Percentiles rank a stretch among this genome's conserved stretches.
Evolutionary conservation across 2,797 vertebrate genomes (phyloP).

Genomic region (Huso huso): DNA sequence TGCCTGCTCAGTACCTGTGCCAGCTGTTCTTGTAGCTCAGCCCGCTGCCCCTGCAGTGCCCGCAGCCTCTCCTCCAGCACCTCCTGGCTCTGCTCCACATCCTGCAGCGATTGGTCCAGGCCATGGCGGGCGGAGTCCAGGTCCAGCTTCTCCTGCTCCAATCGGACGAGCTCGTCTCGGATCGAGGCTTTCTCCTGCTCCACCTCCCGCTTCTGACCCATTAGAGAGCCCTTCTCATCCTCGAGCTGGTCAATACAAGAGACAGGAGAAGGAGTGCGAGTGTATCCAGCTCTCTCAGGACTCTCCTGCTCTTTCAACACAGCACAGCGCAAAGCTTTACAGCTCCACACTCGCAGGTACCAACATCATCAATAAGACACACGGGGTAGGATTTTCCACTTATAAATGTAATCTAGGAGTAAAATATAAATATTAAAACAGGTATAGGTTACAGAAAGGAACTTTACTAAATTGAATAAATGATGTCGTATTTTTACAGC

Average conservation of each 20-base stretch:
- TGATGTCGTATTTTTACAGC: no score
- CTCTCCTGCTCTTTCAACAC: no score
- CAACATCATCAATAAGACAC: no score
- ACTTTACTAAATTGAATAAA: no score
- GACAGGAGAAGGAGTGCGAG: no score
- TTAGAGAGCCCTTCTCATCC: conserved; percentile 61
- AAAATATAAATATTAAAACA: no score
- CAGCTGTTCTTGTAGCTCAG: conserved; percentile 67
- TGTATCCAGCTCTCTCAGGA: no score
- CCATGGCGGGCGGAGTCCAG: conserved; percentile 54
- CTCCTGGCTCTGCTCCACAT: conserved; percentile 50
- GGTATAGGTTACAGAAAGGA: no score
- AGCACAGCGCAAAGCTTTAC: no score
- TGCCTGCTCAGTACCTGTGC: conserved; percentile 57
- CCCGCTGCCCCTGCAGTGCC: conserved; percentile 52
- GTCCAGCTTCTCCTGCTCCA: conserved; percentile 72
- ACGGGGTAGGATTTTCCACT: no score
- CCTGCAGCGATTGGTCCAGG: conserved; percentile 64
- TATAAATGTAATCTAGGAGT: no score
- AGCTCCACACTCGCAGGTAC: no score
- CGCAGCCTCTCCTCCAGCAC: conserved; percentile 67
- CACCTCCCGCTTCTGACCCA: conserved; percentile 56
- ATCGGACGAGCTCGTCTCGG: conserved; percentile 67
- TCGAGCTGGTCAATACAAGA: conserved; percentile 54
- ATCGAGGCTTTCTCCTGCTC: conserved; percentile 68